These are phyloP conservation scores for Gastrophysa polygoni DNA, from an alignment of 2,888 invertebrate genomes.

Conservation along the genomic window DNA sequence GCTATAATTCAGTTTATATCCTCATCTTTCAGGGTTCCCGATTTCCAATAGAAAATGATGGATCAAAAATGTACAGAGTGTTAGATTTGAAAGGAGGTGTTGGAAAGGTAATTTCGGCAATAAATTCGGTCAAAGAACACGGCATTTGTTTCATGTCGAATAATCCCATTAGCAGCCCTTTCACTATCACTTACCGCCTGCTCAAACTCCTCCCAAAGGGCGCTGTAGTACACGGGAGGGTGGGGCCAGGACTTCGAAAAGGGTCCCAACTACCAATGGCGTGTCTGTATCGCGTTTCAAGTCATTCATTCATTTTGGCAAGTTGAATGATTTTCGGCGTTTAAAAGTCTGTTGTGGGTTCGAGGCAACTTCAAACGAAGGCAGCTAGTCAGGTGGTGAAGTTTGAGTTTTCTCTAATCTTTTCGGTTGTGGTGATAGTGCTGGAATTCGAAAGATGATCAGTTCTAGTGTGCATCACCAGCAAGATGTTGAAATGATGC, in stretches of 20 bases:
- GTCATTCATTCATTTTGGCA: slow-evolving; percentile 38
- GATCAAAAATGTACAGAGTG: no score
- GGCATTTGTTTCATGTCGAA: no score
- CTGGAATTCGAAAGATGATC: slow-evolving; percentile 24
- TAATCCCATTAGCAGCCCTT: slow-evolving; percentile 1
- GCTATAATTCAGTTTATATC: no score
- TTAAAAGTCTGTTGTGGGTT: slow-evolving; percentile 32
- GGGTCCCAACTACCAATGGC: slow-evolving; percentile 36
- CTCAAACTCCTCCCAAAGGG: slow-evolving; percentile 30
- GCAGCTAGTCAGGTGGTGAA: slow-evolving; percentile 12
- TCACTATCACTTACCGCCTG: slow-evolving; percentile 15
- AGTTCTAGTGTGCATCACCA: slow-evolving; percentile 34
- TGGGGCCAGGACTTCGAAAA: slow-evolving; percentile 28
- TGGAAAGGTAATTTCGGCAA: no score
- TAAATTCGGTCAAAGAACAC: no score
- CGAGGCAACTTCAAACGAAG: slow-evolving; percentile 29
- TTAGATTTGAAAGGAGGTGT: no score
- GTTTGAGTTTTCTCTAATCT: slow-evolving; percentile 14
- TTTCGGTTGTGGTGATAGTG: slow-evolving; percentile 1
- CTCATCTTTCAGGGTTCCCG: no score
- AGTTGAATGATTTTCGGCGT: slow-evolving; percentile 20
- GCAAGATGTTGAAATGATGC: slow-evolving; percentile 33
- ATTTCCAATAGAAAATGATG: no score
- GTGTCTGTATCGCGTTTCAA: slow-evolving; percentile 16
- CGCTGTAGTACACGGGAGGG: slow-evolving; percentile 22